Base-by-base conservation (phyloP, 1,140 invertebrate genomes). In the Cylas formicarius region DNA sequence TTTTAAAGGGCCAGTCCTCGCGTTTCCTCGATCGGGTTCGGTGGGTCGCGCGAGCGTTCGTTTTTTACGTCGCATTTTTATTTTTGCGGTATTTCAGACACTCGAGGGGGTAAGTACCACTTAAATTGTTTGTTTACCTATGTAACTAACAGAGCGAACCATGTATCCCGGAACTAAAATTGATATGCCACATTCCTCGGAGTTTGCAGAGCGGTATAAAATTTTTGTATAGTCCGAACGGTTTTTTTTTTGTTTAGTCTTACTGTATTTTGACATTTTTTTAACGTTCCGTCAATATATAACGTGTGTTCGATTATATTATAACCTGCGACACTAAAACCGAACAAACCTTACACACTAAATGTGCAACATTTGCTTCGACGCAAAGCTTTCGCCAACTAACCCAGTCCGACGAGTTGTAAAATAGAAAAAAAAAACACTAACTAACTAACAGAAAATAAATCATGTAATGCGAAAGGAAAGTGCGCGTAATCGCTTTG, bases 101-200 rank as follows among this genome's bases (percentile, higher is more conserved):
- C n/a, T n/a, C n/a, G n/a, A n/a, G n/a, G n/a, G n/a, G n/a, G n/a
- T n/a, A n/a, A n/a, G n/a, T n/a, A n/a, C n/a, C n/a, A n/a, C n/a
- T n/a, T n/a, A n/a, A n/a, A n/a, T n/a, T n/a, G n/a, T n/a, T n/a
- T n/a, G n/a, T n/a, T n/a, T n/a, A n/a, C n/a, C n/a, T n/a, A n/a
- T n/a, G n/a, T n/a, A n/a, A n/a, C n/a, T n/a, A n/a, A n/a, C n/a
- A n/a, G n/a, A n/a, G n/a, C 34, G 31, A 39, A 42, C 36, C 52
- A 49, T 52, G 33, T 52, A 52, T 48, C 45, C 42, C 40, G n/a
- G n/a, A n/a, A 43, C 23, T 24, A 41, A 28, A 27, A 52, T 52
- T 53, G 55, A 57, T 60, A 60, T 60, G 57, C 57, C 52, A 60
- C 51, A 46, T 58, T 55, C 44, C 50, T 50, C 56, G 57, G 57